These are phyloP conservation scores for Lerista edwardsae DNA, from an alignment of 2,797 vertebrate species.

Conservation along the genomic window DNA sequence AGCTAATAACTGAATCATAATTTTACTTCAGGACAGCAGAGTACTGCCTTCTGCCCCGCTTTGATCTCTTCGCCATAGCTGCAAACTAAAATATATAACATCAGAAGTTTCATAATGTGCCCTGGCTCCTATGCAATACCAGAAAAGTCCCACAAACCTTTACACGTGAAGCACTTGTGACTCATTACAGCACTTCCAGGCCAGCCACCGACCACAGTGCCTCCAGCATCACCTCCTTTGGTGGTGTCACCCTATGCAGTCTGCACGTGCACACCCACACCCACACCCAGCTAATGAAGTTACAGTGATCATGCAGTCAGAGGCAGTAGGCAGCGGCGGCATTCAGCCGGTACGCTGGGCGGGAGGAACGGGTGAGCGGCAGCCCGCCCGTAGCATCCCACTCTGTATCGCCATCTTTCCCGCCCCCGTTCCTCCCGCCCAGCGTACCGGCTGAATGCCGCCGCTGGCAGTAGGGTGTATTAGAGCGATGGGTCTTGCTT, in stretches of 20 bases:
- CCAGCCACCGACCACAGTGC: no score
- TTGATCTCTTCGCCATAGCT: slow-evolving; percentile 66
- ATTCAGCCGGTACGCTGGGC: no score
- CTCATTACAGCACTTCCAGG: no score
- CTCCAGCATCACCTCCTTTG: no score
- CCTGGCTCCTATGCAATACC: neutral
- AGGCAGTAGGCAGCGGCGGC: neutral
- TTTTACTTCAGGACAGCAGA: slow-evolving; percentile 73
- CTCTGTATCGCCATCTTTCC: no score
- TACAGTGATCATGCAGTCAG: neutral
- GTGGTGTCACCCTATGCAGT: no score
- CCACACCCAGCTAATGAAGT: no score
- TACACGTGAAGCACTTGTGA: neutral
- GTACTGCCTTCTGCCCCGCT: slow-evolving; percentile 63
- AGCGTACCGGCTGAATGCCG: no score
- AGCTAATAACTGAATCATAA: slow-evolving; percentile 76
- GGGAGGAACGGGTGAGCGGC: no score
- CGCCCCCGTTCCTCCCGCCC: no score
- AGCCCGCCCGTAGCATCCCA: no score
- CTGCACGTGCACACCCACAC: no score
- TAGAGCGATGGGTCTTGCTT: neutral
- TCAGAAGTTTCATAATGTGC: slow-evolving; percentile 51
- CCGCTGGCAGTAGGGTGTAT: neutral
- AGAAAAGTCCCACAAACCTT: slow-evolving; percentile 29
- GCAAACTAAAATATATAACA: slow-evolving; percentile 34